Evolutionary conservation across 2,113 vertebrate species (phyloP).

Genomic region (Mesitornis unicolor): DNA sequence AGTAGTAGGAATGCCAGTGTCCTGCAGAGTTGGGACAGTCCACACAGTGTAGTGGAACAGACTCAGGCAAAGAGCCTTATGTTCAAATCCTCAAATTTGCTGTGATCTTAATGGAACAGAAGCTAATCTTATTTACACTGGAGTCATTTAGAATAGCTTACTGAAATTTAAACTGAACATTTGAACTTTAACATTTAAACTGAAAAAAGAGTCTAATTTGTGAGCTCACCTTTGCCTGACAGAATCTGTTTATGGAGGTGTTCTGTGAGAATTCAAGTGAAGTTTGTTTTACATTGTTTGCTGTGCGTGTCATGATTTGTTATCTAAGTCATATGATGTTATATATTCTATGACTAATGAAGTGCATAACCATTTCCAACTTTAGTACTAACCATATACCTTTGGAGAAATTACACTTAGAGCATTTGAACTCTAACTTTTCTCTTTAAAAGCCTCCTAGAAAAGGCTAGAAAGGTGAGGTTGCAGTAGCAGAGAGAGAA

Average conservation of each 20-base stretch:
- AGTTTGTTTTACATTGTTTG: accelerated
- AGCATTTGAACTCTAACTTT: neutral
- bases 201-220: neutral
- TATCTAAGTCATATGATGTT: neutral
- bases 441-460: neutral
- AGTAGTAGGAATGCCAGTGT: neutral
- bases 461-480: neutral
- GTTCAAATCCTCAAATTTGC: neutral
- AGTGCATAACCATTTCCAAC: neutral
- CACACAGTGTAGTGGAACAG: neutral
- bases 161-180: neutral
- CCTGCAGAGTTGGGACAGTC: neutral
- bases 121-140: neutral
- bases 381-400: neutral
- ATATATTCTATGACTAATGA: neutral
- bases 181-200: neutral
- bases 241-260: neutral
- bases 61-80: neutral
- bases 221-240: neutral
- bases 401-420: neutral
- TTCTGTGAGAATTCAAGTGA: neutral
- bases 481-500: neutral
- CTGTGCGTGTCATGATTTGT: neutral
- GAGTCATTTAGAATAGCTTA: neutral
- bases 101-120: neutral